Conservation (phyloP, 2,113 vertebrate genomes). For the Silurus asotus region DNA sequence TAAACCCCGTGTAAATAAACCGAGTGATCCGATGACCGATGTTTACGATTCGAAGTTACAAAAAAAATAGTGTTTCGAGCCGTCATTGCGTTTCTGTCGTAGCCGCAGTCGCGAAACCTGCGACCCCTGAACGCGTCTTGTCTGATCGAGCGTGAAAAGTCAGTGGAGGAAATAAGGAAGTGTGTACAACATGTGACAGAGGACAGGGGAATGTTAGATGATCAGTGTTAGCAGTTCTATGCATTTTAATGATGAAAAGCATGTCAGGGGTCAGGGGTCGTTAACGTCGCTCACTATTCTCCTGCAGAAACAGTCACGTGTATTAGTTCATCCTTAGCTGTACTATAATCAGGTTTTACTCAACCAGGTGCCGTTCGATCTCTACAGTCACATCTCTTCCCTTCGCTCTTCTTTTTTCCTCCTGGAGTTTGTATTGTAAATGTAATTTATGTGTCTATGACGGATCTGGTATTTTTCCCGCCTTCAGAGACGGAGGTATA, state of each 20-base stretch:
- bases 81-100: neutral
- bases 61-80: neutral
- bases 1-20: neutral
- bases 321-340: neutral
- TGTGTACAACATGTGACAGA: neutral
- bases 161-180: neutral
- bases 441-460: neutral
- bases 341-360: neutral
- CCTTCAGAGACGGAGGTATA: neutral
- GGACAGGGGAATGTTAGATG: neutral
- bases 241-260: neutral
- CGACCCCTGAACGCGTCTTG: neutral
- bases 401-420: neutral
- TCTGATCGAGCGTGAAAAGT: neutral
- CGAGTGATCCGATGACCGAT: neutral
- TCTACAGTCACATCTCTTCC: neutral
- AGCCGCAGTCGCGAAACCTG: neutral
- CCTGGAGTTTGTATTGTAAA: neutral
- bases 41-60: neutral
- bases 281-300: neutral
- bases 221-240: conserved; percentile 16
- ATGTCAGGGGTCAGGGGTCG: neutral
- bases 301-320: neutral
- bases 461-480: neutral
- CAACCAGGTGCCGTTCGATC: neutral